Evolutionary conservation across 2,797 vertebrate genomes (phyloP).

Genomic region (Protonibea diacanthus): DNA sequence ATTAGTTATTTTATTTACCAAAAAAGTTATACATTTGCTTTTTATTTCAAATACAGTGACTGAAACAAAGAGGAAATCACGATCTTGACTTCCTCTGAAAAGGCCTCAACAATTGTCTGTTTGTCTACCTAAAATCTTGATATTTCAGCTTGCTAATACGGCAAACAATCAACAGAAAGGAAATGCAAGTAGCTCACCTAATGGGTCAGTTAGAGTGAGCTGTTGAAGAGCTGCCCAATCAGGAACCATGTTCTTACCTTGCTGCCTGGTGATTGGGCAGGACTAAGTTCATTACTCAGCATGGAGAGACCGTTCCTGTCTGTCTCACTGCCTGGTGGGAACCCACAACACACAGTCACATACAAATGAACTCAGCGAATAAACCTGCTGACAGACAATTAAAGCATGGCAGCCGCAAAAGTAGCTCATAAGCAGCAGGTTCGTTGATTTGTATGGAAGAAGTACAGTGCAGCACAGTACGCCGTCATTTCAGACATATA

Average conservation of each 20-base stretch:
- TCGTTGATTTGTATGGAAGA: slow-evolving; percentile 38
- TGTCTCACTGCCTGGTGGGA: slow-evolving; percentile 90
- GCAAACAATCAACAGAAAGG: neutral
- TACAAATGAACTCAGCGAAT: slow-evolving; percentile 66
- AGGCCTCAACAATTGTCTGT: neutral
- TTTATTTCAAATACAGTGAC: slow-evolving; percentile 10
- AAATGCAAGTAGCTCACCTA: slow-evolving; percentile 30
- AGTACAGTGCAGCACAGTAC: slow-evolving; percentile 12
- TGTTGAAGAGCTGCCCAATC: slow-evolving; percentile 70
- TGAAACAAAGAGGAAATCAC: neutral
- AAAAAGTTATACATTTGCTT: neutral
- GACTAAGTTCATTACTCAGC: slow-evolving; percentile 91
- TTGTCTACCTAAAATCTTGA: neutral
- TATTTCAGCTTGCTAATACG: neutral
- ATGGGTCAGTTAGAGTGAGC: slow-evolving; percentile 32
- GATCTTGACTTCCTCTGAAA: slow-evolving; percentile 3
- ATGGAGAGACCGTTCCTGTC: slow-evolving; percentile 86
- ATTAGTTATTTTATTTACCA: slow-evolving; percentile 4
- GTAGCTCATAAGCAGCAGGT: slow-evolving; percentile 55
- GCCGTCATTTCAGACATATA: slow-evolving; percentile 16
- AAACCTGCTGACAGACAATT: slow-evolving; percentile 66
- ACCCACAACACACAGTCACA: slow-evolving; percentile 78
- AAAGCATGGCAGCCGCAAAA: slow-evolving; percentile 59
- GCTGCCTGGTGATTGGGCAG: slow-evolving; percentile 90
- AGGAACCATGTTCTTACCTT: slow-evolving; percentile 84